These are phyloP conservation scores for Rotaria macrura DNA, from an alignment of 2,888 invertebrate genomes.

Conservation along the genomic window DNA sequence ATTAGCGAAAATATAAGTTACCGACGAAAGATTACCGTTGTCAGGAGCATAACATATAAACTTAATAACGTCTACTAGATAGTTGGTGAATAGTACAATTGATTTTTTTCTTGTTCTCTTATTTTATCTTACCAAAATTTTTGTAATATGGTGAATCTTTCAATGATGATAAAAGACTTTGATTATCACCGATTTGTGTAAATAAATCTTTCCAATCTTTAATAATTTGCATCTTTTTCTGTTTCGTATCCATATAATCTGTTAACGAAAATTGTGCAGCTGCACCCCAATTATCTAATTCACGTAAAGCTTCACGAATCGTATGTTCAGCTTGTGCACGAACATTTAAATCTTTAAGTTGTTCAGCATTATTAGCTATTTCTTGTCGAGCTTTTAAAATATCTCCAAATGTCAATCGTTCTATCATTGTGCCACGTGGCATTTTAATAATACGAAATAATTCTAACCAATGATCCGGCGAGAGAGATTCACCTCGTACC, in stretches of 20 bases:
- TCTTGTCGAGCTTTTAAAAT: conserved; percentile 56
- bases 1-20: too few relatives aligned
- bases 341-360: conserved; percentile 64
- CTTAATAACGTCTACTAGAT: too few relatives aligned
- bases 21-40: too few relatives aligned
- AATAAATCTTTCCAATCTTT: conserved; percentile 83
- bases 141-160: conserved; percentile 73
- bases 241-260: conserved; percentile 64
- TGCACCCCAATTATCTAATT: conserved; percentile 86
- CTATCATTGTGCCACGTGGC: conserved; percentile 61
- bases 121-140: conserved; percentile 54
- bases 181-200: conserved; percentile 74
- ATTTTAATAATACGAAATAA: conserved; percentile 67
- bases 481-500: conserved; percentile 71
- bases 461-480: conserved; percentile 85
- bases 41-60: too few relatives aligned
- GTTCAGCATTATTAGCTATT: conserved; percentile 54
- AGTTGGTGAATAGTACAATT: too few relatives aligned
- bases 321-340: conserved; percentile 82
- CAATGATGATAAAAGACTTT: conserved; percentile 67
- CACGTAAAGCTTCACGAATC: conserved; percentile 78
- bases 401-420: conserved; percentile 67
- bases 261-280: conserved; percentile 66
- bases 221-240: conserved; percentile 62
- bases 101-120: too few relatives aligned